Evolutionary conservation across 2,113 vertebrate genomes (phyloP).

Genomic region (Chaetodon trifascialis): DNA sequence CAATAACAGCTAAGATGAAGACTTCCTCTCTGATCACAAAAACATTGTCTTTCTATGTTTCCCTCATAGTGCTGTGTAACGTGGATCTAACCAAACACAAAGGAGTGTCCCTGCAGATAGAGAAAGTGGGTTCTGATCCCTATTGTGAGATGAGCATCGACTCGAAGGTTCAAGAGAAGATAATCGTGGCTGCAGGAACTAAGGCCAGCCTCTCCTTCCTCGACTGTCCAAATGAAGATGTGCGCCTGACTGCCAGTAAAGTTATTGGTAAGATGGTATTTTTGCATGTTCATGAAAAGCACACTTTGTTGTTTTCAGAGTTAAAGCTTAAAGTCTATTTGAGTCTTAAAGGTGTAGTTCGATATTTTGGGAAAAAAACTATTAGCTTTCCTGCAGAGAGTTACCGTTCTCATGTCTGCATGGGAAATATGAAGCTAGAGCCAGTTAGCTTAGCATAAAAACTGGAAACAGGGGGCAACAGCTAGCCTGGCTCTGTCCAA

Average conservation of each 20-base stretch:
- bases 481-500: no score
- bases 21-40: not conserved
- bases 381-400: not conserved
- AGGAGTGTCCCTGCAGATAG: conserved; percentile 83
- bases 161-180: conserved; percentile 76
- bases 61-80: conserved; percentile 76
- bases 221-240: conserved; percentile 85
- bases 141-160: conserved; percentile 88
- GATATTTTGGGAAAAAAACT: not conserved
- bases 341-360: not conserved
- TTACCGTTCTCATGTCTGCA: no score
- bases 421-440: no score
- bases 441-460: no score
- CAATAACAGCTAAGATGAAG: not conserved
- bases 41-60: not conserved
- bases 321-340: not conserved
- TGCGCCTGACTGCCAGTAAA: conserved; percentile 86
- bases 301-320: no score
- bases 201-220: conserved; percentile 87
- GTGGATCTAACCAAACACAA: conserved; percentile 86
- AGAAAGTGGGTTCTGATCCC: conserved; percentile 68
- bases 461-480: no score
- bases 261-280: conserved; percentile 68
- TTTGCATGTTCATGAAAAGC: not conserved
- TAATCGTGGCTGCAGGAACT: conserved; percentile 82